Evolutionary conservation across 2,797 vertebrate genomes (phyloP).

Genomic region (Falco biarmicus): DNA sequence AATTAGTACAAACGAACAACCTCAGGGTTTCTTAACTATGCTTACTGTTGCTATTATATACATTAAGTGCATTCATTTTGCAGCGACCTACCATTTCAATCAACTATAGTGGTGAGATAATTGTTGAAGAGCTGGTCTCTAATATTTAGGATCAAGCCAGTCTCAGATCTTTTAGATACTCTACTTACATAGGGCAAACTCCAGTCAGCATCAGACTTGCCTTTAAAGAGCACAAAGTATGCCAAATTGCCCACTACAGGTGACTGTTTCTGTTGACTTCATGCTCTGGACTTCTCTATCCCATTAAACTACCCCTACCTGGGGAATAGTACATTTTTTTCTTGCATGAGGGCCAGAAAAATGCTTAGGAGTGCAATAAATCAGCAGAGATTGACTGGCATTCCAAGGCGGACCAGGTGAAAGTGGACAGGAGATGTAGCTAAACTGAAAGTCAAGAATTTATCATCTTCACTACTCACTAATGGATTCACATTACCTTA

Average conservation of each 20-base stretch:
- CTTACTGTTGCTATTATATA: neutral
- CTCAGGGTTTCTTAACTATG: neutral
- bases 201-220: neutral
- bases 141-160: neutral
- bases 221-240: neutral
- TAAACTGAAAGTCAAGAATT: neutral
- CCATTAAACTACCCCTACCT: neutral
- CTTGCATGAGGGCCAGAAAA: neutral
- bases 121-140: neutral
- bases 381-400: neutral
- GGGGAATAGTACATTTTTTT: neutral
- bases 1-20: neutral
- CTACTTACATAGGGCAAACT: neutral
- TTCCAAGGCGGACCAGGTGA: neutral
- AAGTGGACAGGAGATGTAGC: neutral
- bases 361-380: neutral
- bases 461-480: neutral
- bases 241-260: neutral
- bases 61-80: neutral
- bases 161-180: neutral
- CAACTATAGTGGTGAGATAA: neutral
- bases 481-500: neutral
- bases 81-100: neutral
- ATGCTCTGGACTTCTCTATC: neutral
- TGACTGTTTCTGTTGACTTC: neutral